Percentiles rank a stretch among this genome's conserved stretches.
Conservation (phyloP, 23 tunicate genomes). For the Clavelina lepadiformis region DNA sequence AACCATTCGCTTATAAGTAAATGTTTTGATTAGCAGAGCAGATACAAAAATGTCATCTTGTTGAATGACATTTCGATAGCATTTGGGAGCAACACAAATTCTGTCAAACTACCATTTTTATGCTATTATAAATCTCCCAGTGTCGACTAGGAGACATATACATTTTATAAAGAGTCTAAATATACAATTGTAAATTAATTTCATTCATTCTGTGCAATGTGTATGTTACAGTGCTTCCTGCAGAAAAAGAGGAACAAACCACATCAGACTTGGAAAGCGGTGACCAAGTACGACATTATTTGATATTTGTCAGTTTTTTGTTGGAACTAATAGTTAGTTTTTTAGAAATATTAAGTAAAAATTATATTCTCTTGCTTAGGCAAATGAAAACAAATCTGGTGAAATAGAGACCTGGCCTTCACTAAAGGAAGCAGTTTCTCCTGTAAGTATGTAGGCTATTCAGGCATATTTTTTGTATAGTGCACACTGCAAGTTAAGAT, state of each 20-base stretch:
- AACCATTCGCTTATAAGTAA: too few species aligned
- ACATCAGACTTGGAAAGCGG: slow-evolving; percentile 6
- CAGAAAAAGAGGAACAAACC: slow-evolving; percentile 5
- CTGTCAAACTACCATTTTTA: too few species aligned
- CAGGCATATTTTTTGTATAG: not conserved
- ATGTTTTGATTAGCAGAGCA: too few species aligned
- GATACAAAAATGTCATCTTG: too few species aligned
- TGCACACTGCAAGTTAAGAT: not conserved
- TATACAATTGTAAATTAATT: too few species aligned
- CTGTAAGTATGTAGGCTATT: slow-evolving; percentile 6
- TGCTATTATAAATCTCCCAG: too few species aligned
- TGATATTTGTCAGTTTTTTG: not conserved
- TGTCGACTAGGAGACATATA: too few species aligned
- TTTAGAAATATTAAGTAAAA: not conserved
- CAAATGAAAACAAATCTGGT: not conserved
- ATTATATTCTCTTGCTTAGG: not conserved
- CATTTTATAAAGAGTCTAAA: too few species aligned
- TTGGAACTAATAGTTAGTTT: not conserved
- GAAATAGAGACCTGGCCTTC: slow-evolving; percentile 65
- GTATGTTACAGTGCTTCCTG: not conserved
- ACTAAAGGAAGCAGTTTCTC: slow-evolving; percentile 43
- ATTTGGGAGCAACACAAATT: too few species aligned
- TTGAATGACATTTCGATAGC: too few species aligned
- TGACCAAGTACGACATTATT: slow-evolving; percentile 7
- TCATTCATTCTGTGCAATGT: too few species aligned